Percentiles rank a stretch among this genome's conserved stretches.
These are phyloP conservation scores for Pyxicephalus adspersus DNA, from an alignment of 2,113 vertebrate species.

Conservation along the genomic window DNA sequence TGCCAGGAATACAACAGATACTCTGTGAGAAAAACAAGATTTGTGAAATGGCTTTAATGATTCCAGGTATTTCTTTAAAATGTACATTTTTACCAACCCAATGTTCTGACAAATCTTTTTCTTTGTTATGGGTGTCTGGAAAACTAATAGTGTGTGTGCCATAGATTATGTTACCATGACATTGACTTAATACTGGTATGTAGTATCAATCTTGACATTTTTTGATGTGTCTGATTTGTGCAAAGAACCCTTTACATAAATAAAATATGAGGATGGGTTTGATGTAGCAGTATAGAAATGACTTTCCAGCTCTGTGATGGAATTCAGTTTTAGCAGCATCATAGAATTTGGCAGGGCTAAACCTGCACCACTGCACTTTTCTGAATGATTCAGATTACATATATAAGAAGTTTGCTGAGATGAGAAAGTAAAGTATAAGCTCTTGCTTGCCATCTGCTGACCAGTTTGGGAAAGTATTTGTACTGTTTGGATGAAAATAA, in stretches of 20 bases:
- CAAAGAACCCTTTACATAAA: constrained; percentile 1
- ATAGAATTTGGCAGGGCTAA: constrained; percentile 21
- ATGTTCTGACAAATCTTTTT: too few species aligned
- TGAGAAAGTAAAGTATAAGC: not conserved
- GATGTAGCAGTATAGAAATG: constrained; percentile 7
- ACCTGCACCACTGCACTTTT: constrained; percentile 11
- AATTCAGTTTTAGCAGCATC: constrained; percentile 17
- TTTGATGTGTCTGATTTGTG: not conserved
- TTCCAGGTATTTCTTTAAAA: constrained; percentile 76
- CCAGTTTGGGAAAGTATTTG: not conserved
- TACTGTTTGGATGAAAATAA: not conserved
- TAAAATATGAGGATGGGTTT: constrained; percentile 4
- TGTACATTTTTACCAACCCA: too few species aligned
- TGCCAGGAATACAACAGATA: constrained; percentile 79
- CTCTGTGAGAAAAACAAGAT: constrained; percentile 84
- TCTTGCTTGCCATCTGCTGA: constrained; percentile 31
- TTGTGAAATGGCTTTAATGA: constrained; percentile 73
- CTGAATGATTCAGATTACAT: constrained; percentile 17
- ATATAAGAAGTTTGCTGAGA: not conserved
- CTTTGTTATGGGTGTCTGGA: too few species aligned
- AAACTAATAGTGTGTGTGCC: too few species aligned
- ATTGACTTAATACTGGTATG: too few species aligned
- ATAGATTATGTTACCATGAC: too few species aligned
- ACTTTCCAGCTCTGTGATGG: constrained; percentile 1
- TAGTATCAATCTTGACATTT: too few species aligned